Conservation (phyloP, 2,113 vertebrate genomes). For the Nematolebias whitei region DNA sequence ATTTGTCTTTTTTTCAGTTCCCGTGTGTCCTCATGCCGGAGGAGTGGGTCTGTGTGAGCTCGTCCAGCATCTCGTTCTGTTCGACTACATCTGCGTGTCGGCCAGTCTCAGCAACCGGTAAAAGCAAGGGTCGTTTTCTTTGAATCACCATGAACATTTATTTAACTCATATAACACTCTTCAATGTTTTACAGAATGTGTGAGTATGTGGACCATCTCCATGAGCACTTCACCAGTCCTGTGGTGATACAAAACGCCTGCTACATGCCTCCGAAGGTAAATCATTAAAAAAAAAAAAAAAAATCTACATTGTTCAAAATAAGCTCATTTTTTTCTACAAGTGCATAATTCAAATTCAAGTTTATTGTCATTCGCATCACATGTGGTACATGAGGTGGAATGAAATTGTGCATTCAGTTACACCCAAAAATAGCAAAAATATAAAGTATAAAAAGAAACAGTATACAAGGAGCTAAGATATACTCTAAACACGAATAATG, state of each 20-base stretch:
- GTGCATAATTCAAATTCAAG: too few relatives aligned
- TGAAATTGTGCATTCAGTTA: too few relatives aligned
- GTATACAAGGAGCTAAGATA: too few relatives aligned
- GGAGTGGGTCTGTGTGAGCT: slow-evolving; percentile 87
- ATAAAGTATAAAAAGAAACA: too few relatives aligned
- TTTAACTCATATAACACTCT: neutral
- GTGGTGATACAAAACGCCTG: slow-evolving; percentile 79
- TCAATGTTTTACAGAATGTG: slow-evolving; percentile 82
- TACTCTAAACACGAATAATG: too few relatives aligned
- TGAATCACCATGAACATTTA: neutral
- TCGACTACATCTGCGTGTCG: slow-evolving; percentile 82
- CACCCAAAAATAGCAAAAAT: too few relatives aligned
- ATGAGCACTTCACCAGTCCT: slow-evolving; percentile 86
- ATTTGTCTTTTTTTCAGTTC: too few relatives aligned
- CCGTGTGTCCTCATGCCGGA: slow-evolving; percentile 86
- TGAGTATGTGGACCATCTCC: slow-evolving; percentile 87
- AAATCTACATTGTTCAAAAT: neutral
- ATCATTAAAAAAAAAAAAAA: slow-evolving; percentile 9
- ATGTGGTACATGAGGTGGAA: too few relatives aligned
- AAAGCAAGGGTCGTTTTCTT: neutral
- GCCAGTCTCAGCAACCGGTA: slow-evolving; percentile 78
- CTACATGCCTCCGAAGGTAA: slow-evolving; percentile 85
- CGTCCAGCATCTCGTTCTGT: slow-evolving; percentile 84
- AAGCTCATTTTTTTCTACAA: too few relatives aligned
- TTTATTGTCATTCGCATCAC: too few relatives aligned